Base-by-base conservation (phyloP, 2,888 invertebrate genomes). In the Thereva unica region DNA sequence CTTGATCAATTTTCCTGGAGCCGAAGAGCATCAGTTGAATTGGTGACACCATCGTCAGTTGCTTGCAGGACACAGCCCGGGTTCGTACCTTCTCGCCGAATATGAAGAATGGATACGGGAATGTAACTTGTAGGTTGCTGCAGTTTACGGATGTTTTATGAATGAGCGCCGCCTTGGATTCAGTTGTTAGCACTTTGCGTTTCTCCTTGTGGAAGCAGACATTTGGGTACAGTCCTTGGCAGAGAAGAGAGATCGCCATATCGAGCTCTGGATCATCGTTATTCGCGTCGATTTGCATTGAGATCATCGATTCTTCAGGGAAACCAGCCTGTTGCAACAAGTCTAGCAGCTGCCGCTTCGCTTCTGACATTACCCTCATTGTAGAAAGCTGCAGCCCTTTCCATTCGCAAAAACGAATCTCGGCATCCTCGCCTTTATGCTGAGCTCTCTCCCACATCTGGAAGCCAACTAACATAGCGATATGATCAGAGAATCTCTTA, bases 21-120 rank as follows among this genome's bases (percentile, higher is more conserved):
- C 93, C 97, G 78, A 98, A 97, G 45, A 99, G 83, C 71, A 99
- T 79, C 49, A 99, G 83, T 77, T 98, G 97, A 69, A 98, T 81
- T 0, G 98, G 96, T 0, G 95, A 89, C 5, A 98, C 92, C 95
- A 97, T 97, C 1, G 95, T 92, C 87, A 93, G 88, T 82, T 97
- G 96, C 78, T 98, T 98, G 80, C 97, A 97, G 9, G 93, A 91
- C 57, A 99, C 95, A 0, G 97, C 96, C 64, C 94, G 85, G 0
- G 97, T 97, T 64, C 97, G 88, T 66, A 98, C 94, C 85, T 99
- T 99, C 83, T 99, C 98, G 0, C 97, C 97, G 80, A 98, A 99
- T 66, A 99, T 93, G 78, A 99, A 97, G 78, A 97, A 91, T 0
- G 98, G 98, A 71, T 92, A 96, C 0, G 93, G 91, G 76, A 97